A percentile compares a stretch with the other conserved stretches of the same genome.
Evolutionary conservation across 2,113 vertebrate species (phyloP).

Genomic region (Alethe diademata): DNA sequence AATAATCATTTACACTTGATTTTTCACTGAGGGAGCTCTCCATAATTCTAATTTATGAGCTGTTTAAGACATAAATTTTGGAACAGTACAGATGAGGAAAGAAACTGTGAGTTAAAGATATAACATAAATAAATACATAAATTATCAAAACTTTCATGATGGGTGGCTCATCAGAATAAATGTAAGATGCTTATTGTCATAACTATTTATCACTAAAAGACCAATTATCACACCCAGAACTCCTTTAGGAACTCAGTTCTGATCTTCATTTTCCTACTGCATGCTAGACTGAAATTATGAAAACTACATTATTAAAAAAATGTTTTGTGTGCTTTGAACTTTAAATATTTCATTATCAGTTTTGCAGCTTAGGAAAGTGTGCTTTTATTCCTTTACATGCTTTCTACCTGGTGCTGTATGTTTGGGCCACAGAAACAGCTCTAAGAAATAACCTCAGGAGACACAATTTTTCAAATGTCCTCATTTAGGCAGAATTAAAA

Average conservation of each 20-base stretch:
- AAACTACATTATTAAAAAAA: background rate
- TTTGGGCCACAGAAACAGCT: background rate
- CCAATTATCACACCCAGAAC: background rate
- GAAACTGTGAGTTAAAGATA: background rate
- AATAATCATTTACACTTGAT: background rate
- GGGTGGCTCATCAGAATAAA: background rate
- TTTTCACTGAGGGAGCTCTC: background rate
- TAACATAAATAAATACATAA: background rate
- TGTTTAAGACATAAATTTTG: background rate
- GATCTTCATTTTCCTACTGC: background rate
- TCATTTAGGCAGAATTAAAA: background rate
- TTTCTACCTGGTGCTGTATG: accelerated
- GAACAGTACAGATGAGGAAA: background rate
- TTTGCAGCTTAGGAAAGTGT: background rate
- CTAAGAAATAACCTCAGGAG: background rate
- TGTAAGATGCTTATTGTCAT: background rate
- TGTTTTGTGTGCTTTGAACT: background rate
- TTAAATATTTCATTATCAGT: background rate
- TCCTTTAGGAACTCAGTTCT: background rate
- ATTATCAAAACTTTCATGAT: background rate
- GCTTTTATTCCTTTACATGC: background rate
- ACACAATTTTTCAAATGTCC: background rate
- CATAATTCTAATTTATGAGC: background rate
- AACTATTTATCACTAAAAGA: background rate
- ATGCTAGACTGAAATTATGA: background rate